Conservation (phyloP, 2,113 vertebrate genomes). For the Galemys pyrenaicus region DNA sequence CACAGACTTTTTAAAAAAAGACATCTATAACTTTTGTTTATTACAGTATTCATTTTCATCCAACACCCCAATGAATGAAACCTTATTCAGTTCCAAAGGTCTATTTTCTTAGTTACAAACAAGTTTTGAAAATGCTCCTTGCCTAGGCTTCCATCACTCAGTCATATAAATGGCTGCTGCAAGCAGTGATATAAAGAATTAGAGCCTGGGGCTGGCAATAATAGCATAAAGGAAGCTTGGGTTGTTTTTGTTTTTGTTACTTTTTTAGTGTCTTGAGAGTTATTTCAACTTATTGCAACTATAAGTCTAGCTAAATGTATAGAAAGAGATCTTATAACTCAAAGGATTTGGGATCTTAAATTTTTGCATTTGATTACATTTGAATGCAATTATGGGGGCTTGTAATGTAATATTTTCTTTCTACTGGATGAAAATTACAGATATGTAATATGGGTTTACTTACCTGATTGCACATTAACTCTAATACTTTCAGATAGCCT, state of each 20-base stretch:
- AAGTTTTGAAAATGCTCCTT: neutral
- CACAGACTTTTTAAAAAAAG: constrained; percentile 21
- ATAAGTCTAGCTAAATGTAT: constrained; percentile 60
- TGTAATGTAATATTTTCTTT: constrained; percentile 81
- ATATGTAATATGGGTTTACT: constrained; percentile 64
- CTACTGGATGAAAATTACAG: constrained; percentile 80
- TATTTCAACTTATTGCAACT: constrained; percentile 53
- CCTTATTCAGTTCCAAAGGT: constrained; percentile 41
- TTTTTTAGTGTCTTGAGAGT: constrained; percentile 36
- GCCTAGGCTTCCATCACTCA: neutral
- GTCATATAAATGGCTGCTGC: constrained; percentile 33
- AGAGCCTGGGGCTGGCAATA: constrained; percentile 49
- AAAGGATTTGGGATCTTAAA: constrained; percentile 72
- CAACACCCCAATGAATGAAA: constrained; percentile 37
- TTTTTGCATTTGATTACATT: constrained; percentile 78
- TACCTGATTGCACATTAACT: constrained; percentile 81
- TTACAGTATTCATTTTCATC: constrained; percentile 60
- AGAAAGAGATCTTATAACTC: constrained; percentile 69
- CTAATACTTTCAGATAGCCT: constrained; percentile 65
- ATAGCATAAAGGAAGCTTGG: neutral
- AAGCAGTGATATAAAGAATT: constrained; percentile 24
- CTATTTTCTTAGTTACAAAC: constrained; percentile 47
- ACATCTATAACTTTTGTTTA: constrained; percentile 55
- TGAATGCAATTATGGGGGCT: constrained; percentile 77
- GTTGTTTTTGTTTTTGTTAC: neutral